Conservation (phyloP, 2,797 vertebrate genomes). For the Xiphorhynchus erythropygius region DNA sequence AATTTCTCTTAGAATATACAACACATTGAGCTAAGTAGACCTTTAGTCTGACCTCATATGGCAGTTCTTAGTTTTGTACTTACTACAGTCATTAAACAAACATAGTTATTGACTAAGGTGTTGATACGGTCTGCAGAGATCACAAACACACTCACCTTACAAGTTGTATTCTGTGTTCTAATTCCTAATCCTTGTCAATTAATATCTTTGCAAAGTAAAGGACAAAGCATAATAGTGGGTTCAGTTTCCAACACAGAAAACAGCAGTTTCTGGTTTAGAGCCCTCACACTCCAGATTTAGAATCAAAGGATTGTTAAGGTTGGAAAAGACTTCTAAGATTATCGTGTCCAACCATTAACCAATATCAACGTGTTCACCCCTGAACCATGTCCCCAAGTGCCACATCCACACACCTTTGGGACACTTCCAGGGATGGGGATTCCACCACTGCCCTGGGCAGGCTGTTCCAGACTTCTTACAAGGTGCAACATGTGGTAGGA, state of each 20-base stretch:
- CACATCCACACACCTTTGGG: not conserved
- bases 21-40: not conserved
- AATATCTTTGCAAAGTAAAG: not conserved
- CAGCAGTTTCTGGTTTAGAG: not conserved
- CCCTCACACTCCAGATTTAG: not conserved
- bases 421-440: not conserved
- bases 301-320: not conserved
- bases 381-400: not conserved
- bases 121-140: not conserved
- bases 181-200: not conserved
- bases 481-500: not conserved
- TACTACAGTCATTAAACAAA: constrained; percentile 42
- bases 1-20: constrained; percentile 1
- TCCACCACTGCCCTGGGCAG: not conserved
- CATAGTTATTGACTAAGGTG: constrained; percentile 13
- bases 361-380: accelerated
- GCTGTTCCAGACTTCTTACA: not conserved
- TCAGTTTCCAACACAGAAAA: not conserved
- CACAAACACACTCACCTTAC: not conserved
- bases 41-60: not conserved
- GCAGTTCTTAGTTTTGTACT: constrained; percentile 47
- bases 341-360: not conserved
- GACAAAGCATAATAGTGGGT: not conserved
- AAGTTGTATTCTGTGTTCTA: not conserved
- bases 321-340: not conserved